Evolutionary conservation across 2,113 vertebrate genomes (phyloP).

Genomic region (Riparia riparia): DNA sequence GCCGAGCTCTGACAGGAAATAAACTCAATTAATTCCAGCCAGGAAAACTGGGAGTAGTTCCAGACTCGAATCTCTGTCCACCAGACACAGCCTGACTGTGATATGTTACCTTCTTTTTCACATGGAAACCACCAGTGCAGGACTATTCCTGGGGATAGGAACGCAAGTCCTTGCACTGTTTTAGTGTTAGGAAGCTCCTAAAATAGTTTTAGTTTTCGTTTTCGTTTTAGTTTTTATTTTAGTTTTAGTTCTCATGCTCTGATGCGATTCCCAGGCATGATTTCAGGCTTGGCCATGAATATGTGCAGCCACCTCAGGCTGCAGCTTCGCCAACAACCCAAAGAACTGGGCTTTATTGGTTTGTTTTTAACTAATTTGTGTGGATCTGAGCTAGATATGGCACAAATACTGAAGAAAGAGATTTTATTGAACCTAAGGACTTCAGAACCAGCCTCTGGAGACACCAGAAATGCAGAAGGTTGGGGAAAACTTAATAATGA

Average conservation of each 20-base stretch:
- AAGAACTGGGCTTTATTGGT: not conserved
- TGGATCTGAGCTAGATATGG: not conserved
- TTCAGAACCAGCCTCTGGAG: not conserved
- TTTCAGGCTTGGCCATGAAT: not conserved
- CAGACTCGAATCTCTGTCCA: not conserved
- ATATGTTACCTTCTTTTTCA: not conserved
- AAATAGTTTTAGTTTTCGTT: not conserved
- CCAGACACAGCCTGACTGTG: not conserved
- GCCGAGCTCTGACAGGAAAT: not conserved
- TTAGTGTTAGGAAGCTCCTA: not conserved
- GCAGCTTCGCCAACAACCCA: not conserved
- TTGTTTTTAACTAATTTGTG: not conserved
- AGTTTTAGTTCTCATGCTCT: not conserved
- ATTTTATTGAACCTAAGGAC: not conserved
- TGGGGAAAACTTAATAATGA: not conserved
- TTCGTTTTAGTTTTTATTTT: not conserved
- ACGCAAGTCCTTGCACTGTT: not conserved
- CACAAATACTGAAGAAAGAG: not conserved
- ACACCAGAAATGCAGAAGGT: not conserved
- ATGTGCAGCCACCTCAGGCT: not conserved
- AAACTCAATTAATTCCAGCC: not conserved
- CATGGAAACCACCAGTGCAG: not conserved
- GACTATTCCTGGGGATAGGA: not conserved
- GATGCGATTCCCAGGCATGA: not conserved
- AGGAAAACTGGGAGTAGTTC: not conserved